phyloP scores from a whole-genome alignment of 2,113 vertebrate species.

The Myotis yumanensis region DNA sequence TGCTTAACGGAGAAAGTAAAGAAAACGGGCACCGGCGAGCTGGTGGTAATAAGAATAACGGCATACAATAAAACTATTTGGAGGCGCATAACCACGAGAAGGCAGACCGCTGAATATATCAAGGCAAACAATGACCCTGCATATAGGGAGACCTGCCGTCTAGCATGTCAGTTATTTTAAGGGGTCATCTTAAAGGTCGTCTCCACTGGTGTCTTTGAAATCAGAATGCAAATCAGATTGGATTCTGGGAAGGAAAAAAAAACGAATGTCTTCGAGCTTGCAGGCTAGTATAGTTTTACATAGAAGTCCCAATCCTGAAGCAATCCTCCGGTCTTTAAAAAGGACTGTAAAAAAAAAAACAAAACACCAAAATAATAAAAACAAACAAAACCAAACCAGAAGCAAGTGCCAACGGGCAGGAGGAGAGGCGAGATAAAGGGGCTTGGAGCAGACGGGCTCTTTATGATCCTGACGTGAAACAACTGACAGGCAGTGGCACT shows the following conservation, averaged over 20 bases:
- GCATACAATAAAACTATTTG: constrained; percentile 64
- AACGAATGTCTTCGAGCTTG: not conserved
- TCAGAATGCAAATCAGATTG: constrained; percentile 45
- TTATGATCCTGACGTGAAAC: constrained; percentile 68
- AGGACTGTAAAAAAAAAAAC: constrained; percentile 42
- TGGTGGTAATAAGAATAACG: constrained; percentile 68
- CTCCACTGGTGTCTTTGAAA: constrained; percentile 22
- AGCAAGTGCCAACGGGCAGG: constrained; percentile 42
- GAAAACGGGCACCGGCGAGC: constrained; percentile 69
- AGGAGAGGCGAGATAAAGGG: constrained; percentile 42
- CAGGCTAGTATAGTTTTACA: not conserved
- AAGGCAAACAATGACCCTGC: constrained; percentile 52
- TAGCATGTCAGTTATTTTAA: constrained; percentile 22
- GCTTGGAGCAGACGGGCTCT: constrained; percentile 38
- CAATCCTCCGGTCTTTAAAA: not conserved
- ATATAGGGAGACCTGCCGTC: not conserved
- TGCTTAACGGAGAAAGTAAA: constrained; percentile 82
- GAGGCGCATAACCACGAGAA: constrained; percentile 60
- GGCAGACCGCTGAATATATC: constrained; percentile 63
- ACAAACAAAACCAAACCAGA: not conserved
- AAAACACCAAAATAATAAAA: not conserved
- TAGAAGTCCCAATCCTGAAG: not conserved
- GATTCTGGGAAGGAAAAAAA: not conserved
- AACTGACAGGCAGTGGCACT: constrained; percentile 71
- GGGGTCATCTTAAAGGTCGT: constrained; percentile 55